Percentiles rank a stretch among this genome's conserved stretches.
Conservation (phyloP, 2,797 vertebrate genomes). For the Megaceryle alcyon region DNA sequence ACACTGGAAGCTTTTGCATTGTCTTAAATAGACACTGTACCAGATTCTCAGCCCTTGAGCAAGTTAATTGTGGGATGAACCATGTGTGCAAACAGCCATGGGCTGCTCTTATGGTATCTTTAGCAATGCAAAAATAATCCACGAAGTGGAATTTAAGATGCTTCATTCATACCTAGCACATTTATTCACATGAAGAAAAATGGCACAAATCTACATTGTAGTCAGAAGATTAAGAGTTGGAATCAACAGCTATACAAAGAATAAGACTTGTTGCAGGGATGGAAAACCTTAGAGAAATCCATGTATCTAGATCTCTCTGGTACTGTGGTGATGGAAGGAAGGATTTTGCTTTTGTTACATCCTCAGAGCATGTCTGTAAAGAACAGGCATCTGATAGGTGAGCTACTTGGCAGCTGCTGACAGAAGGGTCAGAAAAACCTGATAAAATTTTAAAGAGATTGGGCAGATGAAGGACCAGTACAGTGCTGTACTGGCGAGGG, state of each 20-base stretch:
- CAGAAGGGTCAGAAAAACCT: neutral
- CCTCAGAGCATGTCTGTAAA: rapidly evolving
- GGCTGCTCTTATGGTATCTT: neutral
- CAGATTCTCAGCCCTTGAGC: neutral
- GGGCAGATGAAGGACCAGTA: neutral
- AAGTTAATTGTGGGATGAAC: neutral
- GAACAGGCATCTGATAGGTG: neutral
- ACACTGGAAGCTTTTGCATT: neutral
- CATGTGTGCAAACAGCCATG: neutral
- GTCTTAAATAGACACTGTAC: neutral
- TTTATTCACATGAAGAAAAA: neutral
- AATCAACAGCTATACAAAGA: neutral
- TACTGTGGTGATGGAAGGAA: rapidly evolving
- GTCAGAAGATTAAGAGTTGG: neutral
- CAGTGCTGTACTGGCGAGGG: neutral
- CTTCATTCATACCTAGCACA: neutral
- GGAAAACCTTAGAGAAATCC: neutral
- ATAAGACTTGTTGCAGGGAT: neutral
- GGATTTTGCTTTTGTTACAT: neutral
- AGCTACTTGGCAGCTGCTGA: neutral
- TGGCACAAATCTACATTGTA: rapidly evolving
- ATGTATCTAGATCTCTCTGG: neutral
- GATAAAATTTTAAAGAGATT: neutral
- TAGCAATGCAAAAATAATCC: neutral
- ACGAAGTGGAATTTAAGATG: neutral